Percentiles rank a stretch among this genome's conserved stretches.
Evolutionary conservation across 2,113 vertebrate species (phyloP).

Genomic region (Micronycteris hirsuta): DNA sequence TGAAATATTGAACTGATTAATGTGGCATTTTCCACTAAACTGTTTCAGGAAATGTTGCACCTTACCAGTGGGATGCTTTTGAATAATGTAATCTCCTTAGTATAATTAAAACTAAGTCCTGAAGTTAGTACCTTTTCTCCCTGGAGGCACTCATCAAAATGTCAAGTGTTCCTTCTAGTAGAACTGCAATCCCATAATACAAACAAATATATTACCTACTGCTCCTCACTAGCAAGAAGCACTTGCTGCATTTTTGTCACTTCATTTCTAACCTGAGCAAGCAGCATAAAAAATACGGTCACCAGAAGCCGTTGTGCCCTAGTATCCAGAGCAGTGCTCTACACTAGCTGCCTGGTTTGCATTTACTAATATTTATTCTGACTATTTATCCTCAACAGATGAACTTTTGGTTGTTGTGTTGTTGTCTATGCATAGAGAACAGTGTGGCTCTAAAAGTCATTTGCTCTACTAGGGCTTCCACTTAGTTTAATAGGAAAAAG

Average conservation of each 20-base stretch:
- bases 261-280: conserved; percentile 67
- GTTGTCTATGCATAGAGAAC: conserved; percentile 35
- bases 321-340: not conserved
- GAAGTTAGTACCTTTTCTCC: conserved; percentile 79
- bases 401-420: conserved; percentile 33
- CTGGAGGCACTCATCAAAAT: conserved; percentile 80
- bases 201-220: conserved; percentile 78
- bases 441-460: conserved; percentile 10
- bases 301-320: not conserved
- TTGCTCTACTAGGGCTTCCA: not conserved
- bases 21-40: conserved; percentile 80
- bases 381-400: conserved; percentile 27
- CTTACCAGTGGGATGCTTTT: conserved; percentile 79
- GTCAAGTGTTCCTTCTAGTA: conserved; percentile 78
- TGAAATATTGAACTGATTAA: conserved; percentile 82
- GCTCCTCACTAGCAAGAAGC: conserved; percentile 64
- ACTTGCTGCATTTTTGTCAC: conserved; percentile 61
- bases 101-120: conserved; percentile 82
- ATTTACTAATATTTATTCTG: conserved; percentile 45
- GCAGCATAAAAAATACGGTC: conserved; percentile 50
- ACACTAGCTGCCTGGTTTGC: not conserved
- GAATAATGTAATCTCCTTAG: conserved; percentile 81
- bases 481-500: not conserved
- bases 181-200: conserved; percentile 73
- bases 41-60: conserved; percentile 78